phyloP scores from a whole-genome alignment of 2,888 invertebrate genomes.

The Chaetogeoica ovagalla region DNA sequence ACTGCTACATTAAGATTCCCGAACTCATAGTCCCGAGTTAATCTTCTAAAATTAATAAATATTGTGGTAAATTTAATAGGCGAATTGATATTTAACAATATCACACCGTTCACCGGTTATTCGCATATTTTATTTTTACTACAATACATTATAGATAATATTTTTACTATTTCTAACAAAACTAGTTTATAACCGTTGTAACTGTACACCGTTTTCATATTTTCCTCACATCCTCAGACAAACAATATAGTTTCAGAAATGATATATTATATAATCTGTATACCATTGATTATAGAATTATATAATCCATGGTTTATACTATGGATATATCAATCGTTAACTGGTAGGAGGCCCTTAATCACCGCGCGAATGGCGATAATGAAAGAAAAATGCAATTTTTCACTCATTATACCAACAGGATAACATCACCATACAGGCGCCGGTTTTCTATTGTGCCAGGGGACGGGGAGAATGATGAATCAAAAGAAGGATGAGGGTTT shows the following conservation, averaged over 20 bases:
- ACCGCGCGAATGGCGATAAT: not conserved
- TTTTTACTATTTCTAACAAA: too few relatives aligned
- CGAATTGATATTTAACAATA: too few relatives aligned
- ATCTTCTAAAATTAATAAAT: too few relatives aligned
- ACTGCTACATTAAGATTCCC: too few relatives aligned
- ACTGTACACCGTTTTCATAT: not conserved
- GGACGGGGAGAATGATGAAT: not conserved
- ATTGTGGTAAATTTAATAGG: too few relatives aligned
- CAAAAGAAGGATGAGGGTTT: conserved; percentile 8
- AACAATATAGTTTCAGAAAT: not conserved
- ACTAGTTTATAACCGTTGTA: not conserved
- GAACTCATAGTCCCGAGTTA: too few relatives aligned
- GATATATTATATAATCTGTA: not conserved
- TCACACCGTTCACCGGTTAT: too few relatives aligned
- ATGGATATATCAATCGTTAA: conserved; percentile 39
- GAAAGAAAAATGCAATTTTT: conserved; percentile 48
- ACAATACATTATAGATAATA: too few relatives aligned
- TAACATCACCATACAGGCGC: conserved; percentile 44
- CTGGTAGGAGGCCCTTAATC: conserved; percentile 43
- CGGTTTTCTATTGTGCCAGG: conserved; percentile 10
- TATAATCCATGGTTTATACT: too few relatives aligned
- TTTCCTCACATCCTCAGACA: not conserved
- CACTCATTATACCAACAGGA: conserved; percentile 51
- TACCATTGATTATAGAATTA: too few relatives aligned
- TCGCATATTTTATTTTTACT: too few relatives aligned